Evolutionary conservation across 2,888 invertebrate species (phyloP), one percentile per base, ranked within the genome.

Genomic region (Argyresthia goedartella): DNA sequence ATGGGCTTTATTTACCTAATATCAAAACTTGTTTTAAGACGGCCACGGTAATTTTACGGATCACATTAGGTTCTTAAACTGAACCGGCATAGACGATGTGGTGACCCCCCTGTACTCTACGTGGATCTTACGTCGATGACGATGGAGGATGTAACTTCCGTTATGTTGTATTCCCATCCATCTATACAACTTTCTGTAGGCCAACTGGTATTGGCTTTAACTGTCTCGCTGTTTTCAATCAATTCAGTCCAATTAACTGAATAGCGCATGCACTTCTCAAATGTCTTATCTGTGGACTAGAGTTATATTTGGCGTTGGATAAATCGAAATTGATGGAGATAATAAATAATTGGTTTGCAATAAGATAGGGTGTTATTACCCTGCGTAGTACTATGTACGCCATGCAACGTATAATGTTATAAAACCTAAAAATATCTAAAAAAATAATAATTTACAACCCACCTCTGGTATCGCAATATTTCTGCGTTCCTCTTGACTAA

Each of bases 111-210:
- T n/a, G n/a, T n/a, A n/a, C n/a, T n/a, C n/a, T n/a, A n/a, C n/a
- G n/a, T n/a, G 6, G 6, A 25, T 49, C 89, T 86, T 88, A 95
- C 94, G 80, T 96, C 95, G 60, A 93, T 93, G 14, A 96, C 95
- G 60, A 95, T 91, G 10, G 95, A 95, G 1, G 95, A 95, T 57
- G 79, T 78, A 4, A 94, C 88, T 67, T 89, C 89, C 6, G 90
- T 88, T 51, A 78, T 89, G 62, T 95, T 89, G 66, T 93, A 96
- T 64, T 93, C 93, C 90, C 94, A 95, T 35, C 95, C 95, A 67
- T 93, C 88, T 45, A 82, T 67, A 68, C 95, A 96, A 7, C 88
- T 81, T 63, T 93, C 91, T 6, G 87, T 73, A 0, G 91, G 88
- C 92, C 92, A 93, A 62, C 91, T 90, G 1, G 88, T 76, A 56